phyloP scores from a whole-genome alignment of 2,888 invertebrate genomes.

The Calephelis perditalis region DNA sequence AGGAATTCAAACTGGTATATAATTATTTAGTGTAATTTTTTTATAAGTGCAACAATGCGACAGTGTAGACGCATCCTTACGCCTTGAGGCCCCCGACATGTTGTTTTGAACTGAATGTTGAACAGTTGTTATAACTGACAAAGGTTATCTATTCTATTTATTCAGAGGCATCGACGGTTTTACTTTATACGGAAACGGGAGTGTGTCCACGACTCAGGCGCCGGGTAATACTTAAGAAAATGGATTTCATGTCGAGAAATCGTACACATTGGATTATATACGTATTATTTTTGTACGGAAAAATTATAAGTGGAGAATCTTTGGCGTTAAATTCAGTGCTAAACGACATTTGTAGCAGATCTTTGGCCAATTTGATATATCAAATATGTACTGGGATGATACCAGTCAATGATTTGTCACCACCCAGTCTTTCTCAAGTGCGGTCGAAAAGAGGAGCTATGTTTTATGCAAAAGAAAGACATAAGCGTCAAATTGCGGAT shows the following conservation, averaged over 20 bases:
- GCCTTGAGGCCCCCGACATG: slow-evolving; percentile 45
- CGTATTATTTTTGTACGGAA: slow-evolving; percentile 40
- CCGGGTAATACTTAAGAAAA: slow-evolving; percentile 43
- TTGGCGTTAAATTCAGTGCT: slow-evolving; percentile 45
- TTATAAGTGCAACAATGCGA: slow-evolving; percentile 6
- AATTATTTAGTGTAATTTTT: too few species aligned
- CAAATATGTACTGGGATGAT: slow-evolving; percentile 49
- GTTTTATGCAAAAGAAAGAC: slow-evolving; percentile 41
- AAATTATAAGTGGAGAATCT: slow-evolving; percentile 40
- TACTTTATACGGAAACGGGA: slow-evolving; percentile 61
- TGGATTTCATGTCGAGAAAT: slow-evolving; percentile 39
- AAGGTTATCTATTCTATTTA: slow-evolving; percentile 71
- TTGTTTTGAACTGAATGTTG: slow-evolving; percentile 70
- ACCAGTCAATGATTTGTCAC: slow-evolving; percentile 40
- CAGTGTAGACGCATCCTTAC: slow-evolving; percentile 29
- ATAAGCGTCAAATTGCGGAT: slow-evolving; percentile 48
- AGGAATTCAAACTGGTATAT: too few species aligned
- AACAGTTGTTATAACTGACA: slow-evolving; percentile 63
- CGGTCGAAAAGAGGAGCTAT: slow-evolving; percentile 49
- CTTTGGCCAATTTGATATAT: slow-evolving; percentile 43
- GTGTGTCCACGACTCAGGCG: slow-evolving; percentile 42
- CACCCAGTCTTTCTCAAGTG: slow-evolving; percentile 37
- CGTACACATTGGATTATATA: slow-evolving; percentile 43
- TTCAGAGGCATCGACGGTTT: slow-evolving; percentile 47
- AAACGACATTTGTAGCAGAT: slow-evolving; percentile 47